A percentile compares a stretch with the other conserved stretches of the same genome.
Evolutionary conservation across 2,797 vertebrate species (phyloP).

Genomic region (Chelmon rostratus): DNA sequence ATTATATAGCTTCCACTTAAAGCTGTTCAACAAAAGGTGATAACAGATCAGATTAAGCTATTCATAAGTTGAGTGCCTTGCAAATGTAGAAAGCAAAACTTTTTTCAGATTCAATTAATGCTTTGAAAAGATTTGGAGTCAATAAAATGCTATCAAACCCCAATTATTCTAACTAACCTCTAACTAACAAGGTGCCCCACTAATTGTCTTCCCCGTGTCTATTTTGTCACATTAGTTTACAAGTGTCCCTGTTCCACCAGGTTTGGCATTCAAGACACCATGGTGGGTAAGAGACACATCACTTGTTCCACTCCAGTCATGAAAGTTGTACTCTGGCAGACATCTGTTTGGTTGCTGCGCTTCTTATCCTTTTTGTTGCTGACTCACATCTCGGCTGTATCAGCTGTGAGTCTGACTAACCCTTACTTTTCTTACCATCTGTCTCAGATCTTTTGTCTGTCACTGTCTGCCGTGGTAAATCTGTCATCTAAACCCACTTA

Average conservation of each 20-base stretch:
- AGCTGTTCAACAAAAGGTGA: not conserved
- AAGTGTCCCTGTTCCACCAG: constrained; percentile 7
- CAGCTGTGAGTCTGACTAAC: constrained; percentile 42
- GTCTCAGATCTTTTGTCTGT: constrained; percentile 51
- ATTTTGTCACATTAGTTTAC: constrained; percentile 1
- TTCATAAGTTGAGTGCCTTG: not conserved
- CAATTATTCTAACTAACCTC: not conserved
- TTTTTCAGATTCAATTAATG: not conserved
- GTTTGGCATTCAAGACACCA: constrained; percentile 24
- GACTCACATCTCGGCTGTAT: constrained; percentile 41
- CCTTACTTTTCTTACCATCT: constrained; percentile 32
- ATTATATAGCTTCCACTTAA: not conserved
- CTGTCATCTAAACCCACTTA: constrained; percentile 55
- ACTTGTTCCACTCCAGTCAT: constrained; percentile 26
- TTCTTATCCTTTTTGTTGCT: constrained; percentile 24
- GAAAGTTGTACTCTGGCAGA: constrained; percentile 39
- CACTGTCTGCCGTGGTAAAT: constrained; percentile 42
- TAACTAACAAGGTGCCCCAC: no score
- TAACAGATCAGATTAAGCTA: not conserved
- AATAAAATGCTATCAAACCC: not conserved
- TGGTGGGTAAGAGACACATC: constrained; percentile 6
- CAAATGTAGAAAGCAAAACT: not conserved
- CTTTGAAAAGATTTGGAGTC: not conserved
- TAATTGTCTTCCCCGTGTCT: not conserved
- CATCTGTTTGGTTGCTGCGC: constrained; percentile 39